Percentiles rank a stretch among this genome's conserved stretches.
phyloP scores from a whole-genome alignment of 2,797 vertebrate species.

The Necrosyrtes monachus region DNA sequence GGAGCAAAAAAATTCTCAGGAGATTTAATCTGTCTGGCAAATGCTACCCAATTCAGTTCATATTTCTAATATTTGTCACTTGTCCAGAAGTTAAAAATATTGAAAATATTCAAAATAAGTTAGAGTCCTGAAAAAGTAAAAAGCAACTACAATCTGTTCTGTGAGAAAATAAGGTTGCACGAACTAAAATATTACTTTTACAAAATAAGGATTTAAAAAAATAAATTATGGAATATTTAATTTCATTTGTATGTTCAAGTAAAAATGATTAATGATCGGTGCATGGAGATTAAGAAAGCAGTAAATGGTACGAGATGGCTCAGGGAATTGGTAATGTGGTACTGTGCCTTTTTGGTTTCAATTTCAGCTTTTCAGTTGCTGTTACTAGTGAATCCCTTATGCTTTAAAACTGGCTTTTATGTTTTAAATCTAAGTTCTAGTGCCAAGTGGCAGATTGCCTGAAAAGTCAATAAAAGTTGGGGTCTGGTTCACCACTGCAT shows the following conservation, averaged over 20 bases:
- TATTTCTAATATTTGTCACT: constrained; percentile 41
- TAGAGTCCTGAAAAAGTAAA: not conserved
- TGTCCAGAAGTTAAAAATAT: constrained; percentile 33
- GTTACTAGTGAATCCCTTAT: constrained; percentile 46
- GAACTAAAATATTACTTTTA: not conserved
- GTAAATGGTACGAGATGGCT: not conserved
- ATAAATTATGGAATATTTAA: not conserved
- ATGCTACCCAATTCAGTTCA: not conserved
- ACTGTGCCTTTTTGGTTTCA: constrained; percentile 39
- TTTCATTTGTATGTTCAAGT: not conserved
- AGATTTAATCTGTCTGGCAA: not conserved
- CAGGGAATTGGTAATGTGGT: constrained; percentile 2
- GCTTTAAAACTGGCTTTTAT: constrained; percentile 48
- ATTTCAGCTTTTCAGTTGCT: constrained; percentile 46
- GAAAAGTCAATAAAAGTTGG: constrained; percentile 48
- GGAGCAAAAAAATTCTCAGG: not conserved
- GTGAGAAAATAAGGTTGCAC: not conserved
- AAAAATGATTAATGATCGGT: not conserved
- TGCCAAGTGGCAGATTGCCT: constrained; percentile 61
- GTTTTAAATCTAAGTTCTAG: constrained; percentile 39
- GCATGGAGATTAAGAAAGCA: not conserved
- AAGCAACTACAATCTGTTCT: not conserved
- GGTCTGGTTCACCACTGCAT: constrained; percentile 22
- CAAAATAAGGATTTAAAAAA: not conserved
- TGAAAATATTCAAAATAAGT: constrained; percentile 34